These are phyloP conservation scores for Anoncus sp. DNA, from an alignment of 2,888 invertebrate genomes.

Conservation along the genomic window DNA sequence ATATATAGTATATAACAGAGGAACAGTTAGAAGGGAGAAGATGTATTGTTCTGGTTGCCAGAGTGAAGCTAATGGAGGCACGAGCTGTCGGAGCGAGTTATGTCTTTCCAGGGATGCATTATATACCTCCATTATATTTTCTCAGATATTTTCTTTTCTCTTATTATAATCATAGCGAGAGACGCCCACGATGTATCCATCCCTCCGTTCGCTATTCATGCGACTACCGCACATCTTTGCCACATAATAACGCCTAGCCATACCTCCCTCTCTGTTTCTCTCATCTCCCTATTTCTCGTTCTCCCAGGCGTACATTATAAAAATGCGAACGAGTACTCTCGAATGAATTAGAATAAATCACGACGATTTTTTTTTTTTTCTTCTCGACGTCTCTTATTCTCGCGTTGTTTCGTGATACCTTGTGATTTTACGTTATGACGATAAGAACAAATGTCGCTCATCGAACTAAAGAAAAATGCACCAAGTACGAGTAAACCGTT, in stretches of 20 bases:
- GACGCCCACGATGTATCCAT: conserved; percentile 35
- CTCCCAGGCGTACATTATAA: conserved; percentile 1
- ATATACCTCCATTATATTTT: conserved; percentile 58
- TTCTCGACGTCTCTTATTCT: conserved; percentile 5
- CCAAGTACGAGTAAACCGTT: too few relatives aligned
- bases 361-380: conserved; percentile 13
- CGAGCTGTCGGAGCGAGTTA: conserved; percentile 76
- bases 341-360: conserved; percentile 46
- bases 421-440: not conserved
- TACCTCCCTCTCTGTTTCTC: too few relatives aligned
- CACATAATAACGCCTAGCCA: conserved; percentile 3
- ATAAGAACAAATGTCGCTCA: not conserved
- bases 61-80: conserved; percentile 76
- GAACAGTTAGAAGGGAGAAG: conserved; percentile 69
- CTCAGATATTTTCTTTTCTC: conserved; percentile 45
- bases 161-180: conserved; percentile 66
- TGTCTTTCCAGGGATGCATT: conserved; percentile 73
- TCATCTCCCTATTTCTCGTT: too few relatives aligned
- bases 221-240: conserved; percentile 5
- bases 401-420: not conserved
- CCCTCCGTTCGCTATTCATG: not conserved
- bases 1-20: conserved; percentile 24
- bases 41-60: conserved; percentile 77
- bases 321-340: conserved; percentile 19
- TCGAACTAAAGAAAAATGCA: too few relatives aligned